Evolutionary conservation across 92 coral and sea anemone species (phyloP), one percentile per base, ranked within the genome.

Genomic region (Palythoa grandiflora): DNA sequence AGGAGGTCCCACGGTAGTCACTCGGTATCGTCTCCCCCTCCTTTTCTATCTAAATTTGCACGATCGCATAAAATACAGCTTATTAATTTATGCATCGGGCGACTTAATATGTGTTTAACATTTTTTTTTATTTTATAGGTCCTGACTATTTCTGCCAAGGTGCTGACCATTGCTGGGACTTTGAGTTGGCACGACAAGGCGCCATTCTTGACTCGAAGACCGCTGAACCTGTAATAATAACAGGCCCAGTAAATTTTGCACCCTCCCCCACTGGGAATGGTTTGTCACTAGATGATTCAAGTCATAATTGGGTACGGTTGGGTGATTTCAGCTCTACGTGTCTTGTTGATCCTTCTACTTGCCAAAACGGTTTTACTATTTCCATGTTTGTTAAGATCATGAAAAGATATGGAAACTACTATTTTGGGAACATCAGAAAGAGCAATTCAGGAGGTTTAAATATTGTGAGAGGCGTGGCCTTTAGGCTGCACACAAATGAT

Each of bases 81-180:
- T 28, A 28, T 0, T 28, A 28, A 28, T 28, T 28, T 28, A 28
- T 28, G 28, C 28, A 28, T 28, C 28, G 28, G 28, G 28, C 28
- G 28, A 28, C 28, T 28, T 28, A 28, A 28, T 28, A 28, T 28
- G 0, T 28, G 28, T 28, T 28, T 28, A 28, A 28, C 28, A 28
- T 9, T 7, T 6, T 48, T 19, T n/a, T 47, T 78, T 20, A 5
- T 59, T 5, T 37, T 21, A 28, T 9, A 79, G 84, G 72, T 5
- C 84, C 84, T 16, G 84, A 79, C 71, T 79, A 79, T 53, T 21
- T 65, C 74, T 81, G 86, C 48, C 86, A 65, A 35, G 86, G 11
- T 47, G 86, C 86, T 8, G 75, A 81, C 37, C 86, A 81, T 36
- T 81, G 86, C 21, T 81, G 86, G 86, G 86, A 81, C 59, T 81